These are phyloP conservation scores for Drosophila ustulata DNA, from an alignment of 2,888 invertebrate species.

Conservation along the genomic window DNA sequence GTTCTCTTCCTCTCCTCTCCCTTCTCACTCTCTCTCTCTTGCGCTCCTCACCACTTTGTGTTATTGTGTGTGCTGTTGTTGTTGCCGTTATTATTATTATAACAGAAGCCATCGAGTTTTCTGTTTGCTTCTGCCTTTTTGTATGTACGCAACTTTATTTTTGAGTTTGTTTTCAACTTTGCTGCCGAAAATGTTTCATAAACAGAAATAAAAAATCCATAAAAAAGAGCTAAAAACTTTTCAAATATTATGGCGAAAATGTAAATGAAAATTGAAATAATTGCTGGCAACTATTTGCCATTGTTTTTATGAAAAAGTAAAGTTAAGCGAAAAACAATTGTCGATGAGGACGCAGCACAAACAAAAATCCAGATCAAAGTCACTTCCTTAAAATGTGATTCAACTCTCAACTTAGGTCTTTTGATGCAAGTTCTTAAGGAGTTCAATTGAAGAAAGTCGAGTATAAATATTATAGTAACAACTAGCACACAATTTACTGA, in stretches of 20 bases:
- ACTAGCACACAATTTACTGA: too few relatives aligned
- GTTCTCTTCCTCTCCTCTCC: constrained; percentile 2
- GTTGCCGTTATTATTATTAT: constrained; percentile 25
- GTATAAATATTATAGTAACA: too few relatives aligned
- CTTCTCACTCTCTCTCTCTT: not conserved
- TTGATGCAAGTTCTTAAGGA: not conserved
- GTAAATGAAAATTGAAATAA: constrained; percentile 62
- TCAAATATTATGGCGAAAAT: constrained; percentile 56
- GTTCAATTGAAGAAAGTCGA: too few relatives aligned
- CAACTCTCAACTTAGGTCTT: not conserved
- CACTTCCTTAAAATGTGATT: not conserved
- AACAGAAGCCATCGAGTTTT: constrained; percentile 28
- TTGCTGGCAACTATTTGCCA: constrained; percentile 55
- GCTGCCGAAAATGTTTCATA: constrained; percentile 51
- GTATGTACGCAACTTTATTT: constrained; percentile 43
- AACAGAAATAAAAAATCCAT: constrained; percentile 35
- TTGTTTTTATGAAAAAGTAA: constrained; percentile 27
- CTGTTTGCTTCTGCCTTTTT: constrained; percentile 17
- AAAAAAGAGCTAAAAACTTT: constrained; percentile 31
- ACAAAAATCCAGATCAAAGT: constrained; percentile 9
- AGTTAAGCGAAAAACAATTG: constrained; percentile 7
- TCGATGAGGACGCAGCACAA: not conserved
- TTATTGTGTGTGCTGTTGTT: constrained; percentile 13
- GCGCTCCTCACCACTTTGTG: too few relatives aligned
- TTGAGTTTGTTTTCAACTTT: constrained; percentile 49